Conservation (phyloP, 1,140 invertebrate species). For the Propsilocerus akamusi region DNA sequence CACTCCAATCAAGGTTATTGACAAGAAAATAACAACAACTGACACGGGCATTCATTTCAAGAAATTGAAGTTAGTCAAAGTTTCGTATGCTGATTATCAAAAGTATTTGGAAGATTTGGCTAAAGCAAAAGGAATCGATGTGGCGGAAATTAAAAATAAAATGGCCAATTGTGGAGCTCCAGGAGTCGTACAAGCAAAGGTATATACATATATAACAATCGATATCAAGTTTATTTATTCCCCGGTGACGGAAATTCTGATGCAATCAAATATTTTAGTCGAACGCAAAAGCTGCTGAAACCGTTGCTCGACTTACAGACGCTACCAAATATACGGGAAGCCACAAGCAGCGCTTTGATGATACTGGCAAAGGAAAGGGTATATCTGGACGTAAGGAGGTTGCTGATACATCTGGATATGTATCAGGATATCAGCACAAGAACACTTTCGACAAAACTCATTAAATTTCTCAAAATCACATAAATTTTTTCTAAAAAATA, state of each 20-base stretch:
- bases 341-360: conserved; percentile 75
- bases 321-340: conserved; percentile 80
- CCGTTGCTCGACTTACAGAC: conserved; percentile 76
- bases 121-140: conserved; percentile 57
- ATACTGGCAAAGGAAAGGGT: conserved; percentile 71
- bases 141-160: conserved; percentile 56
- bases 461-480: conserved; percentile 14
- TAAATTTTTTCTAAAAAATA: background rate
- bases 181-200: conserved; percentile 31
- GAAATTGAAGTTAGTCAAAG: conserved; percentile 61
- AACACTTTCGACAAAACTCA: conserved; percentile 45
- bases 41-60: conserved; percentile 80
- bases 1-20: conserved; percentile 80
- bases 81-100: conserved; percentile 54
- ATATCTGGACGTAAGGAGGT: conserved; percentile 69
- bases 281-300: conserved; percentile 39
- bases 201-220: conserved; percentile 15
- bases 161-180: conserved; percentile 58
- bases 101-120: conserved; percentile 65
- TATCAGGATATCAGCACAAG: conserved; percentile 76
- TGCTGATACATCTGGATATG: conserved; percentile 62
- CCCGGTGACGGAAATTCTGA: too few relatives aligned
- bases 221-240: too few relatives aligned
- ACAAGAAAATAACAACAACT: conserved; percentile 76
- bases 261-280: conserved; percentile 23